Evolutionary conservation across 2,113 vertebrate genomes (phyloP), one percentile per base, ranked within the genome.

Genomic region (Columba livia): DNA sequence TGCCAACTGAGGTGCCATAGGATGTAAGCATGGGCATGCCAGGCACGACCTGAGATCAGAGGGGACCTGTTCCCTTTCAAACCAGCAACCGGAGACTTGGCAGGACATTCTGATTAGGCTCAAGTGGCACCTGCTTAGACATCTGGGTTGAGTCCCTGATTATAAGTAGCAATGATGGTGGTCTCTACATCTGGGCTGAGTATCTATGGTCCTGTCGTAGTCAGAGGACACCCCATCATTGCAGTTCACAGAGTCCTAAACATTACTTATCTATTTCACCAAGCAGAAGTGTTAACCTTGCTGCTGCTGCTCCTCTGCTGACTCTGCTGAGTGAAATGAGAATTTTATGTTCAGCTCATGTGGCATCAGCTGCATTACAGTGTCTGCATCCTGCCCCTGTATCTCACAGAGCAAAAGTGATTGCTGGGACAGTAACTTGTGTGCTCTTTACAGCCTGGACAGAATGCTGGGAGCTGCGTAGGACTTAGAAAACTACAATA

Each of bases 1-100:
- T 65, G 44, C 36, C 1, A 3, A 11, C 23, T 20, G 40, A 64
- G 40, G 29, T 38, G 56, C 34, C 0, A 0, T 20, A n/a, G 50
- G 29, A 40, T 25, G 24, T 40, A 23, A 83, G 12, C 13, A 23
- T 7, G 11, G 19, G 21, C 26, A 25, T 47, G 28, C 11, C 64
- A 57, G 64, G 3, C 23, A 38, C 19, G 38, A 53, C 24, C 69
- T 50, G 21, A 75, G 26, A 38, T 8, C 29, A 16, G 48, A 69
- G 48, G 6, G 8, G 17, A 36, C 40, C 16, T 47, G 13, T 38
- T 78, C 9, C 5, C 32, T 58, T 70, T 69, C 54, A 74, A 20
- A 65, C 24, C 19, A 58, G 29, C 50, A 77, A 21, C 62, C 17
- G 60, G 38, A 83, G 8, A 50, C 32, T 51, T 62, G 36, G 3